A percentile compares a stretch with the other conserved stretches of the same genome.
Conservation (phyloP, 2,888 invertebrate genomes). For the Diploptera punctata region DNA sequence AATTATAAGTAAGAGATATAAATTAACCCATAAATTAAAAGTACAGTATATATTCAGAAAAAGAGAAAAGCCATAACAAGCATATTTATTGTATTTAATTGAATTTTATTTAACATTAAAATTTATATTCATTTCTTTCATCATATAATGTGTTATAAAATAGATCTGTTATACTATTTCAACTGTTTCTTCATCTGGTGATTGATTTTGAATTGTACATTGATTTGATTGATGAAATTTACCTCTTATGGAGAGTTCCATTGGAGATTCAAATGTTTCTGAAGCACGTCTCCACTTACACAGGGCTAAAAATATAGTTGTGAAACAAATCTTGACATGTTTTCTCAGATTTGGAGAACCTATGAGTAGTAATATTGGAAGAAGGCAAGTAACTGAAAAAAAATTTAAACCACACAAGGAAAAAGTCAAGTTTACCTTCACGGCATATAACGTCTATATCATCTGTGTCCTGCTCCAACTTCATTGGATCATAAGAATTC, state of each 20-base stretch:
- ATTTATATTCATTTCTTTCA: no score
- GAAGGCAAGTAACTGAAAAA: neutral
- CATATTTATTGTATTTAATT: no score
- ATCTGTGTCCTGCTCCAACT: neutral
- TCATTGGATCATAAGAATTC: neutral
- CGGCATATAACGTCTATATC: neutral
- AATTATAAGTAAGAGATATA: no score
- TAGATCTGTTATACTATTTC: conserved; percentile 14
- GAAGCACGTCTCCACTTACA: neutral
- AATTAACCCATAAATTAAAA: no score
- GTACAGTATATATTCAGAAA: no score
- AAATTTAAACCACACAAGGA: conserved; percentile 5
- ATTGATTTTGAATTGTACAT: neutral
- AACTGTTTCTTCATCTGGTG: neutral
- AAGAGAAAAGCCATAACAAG: no score
- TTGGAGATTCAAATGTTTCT: neutral
- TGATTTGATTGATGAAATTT: neutral
- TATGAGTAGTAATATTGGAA: conserved; percentile 5
- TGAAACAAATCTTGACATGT: neutral
- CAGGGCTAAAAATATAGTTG: neutral
- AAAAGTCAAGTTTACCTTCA: neutral
- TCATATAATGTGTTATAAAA: no score
- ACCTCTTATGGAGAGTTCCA: neutral
- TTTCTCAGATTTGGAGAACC: conserved; percentile 5
- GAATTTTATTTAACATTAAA: no score